Evolutionary conservation across 2,888 invertebrate species (phyloP), one percentile per base, ranked within the genome.

Genomic region (Nasonia oneida): DNA sequence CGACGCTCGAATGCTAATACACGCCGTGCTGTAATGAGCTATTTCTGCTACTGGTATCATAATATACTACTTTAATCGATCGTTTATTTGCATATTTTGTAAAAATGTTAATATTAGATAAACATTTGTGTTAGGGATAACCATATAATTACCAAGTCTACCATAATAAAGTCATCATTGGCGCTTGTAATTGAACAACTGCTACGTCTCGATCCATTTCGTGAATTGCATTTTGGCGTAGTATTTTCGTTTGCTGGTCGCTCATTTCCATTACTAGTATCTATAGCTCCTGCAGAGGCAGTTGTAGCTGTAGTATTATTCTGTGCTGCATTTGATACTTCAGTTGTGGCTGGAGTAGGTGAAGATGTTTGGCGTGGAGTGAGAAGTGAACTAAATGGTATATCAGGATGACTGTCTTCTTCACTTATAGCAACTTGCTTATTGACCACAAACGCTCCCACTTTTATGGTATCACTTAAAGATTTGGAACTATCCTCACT

Each of bases 361-460:
- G 93, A 92, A 6, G 92, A 92, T 47, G 91, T 91, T 89, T 92
- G 91, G 84, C 91, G 91, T 42, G 94, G 94, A 47, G 93, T 92
- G 86, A 95, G 91, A 23, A 95, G 90, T 86, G 94, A 95, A 90
- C 95, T 96, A 88, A 97, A 95, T 0, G 97, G 97, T 83, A 96
- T 95, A 89, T 96, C 94, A 89, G 95, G 93, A 85, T 95, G 93
- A 88, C 94, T 94, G 88, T 95, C 95, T 61, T 95, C 94, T 88
- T 94, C 94, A 18, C 94, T 91, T 95, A 92, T 91, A 87, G 90
- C 94, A 77, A 96, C 94, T 91, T 95, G 95, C n/a, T 95, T 94
- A 50, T 94, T 94, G 89, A 96, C 96, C 8, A 96, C 97, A 93
- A 97, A 97, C 0, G 97, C 97, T 70, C 97, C 97, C 0, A 96